These are phyloP conservation scores for Hexactinellida sp. DNA, from an alignment of 37 sponge, comb jelly and placozoan species.

Conservation along the genomic window DNA sequence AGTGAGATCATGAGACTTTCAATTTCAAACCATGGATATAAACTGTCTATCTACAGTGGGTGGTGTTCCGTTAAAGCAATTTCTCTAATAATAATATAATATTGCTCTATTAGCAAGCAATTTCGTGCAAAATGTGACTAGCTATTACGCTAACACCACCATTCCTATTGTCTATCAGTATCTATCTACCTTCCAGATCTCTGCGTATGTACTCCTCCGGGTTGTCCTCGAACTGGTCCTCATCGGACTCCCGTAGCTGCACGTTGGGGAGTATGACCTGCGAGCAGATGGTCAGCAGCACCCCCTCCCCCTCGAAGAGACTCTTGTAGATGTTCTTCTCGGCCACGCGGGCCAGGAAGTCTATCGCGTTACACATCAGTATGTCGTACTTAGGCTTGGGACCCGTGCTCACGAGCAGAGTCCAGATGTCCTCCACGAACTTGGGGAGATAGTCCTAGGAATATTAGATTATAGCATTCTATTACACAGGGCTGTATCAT, in stretches of 20 bases:
- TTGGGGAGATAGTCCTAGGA: constrained; percentile 49
- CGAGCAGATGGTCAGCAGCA: constrained; percentile 72
- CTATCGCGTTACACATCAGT: constrained; percentile 82
- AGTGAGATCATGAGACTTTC: too few relatives aligned
- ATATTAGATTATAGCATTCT: neutral
- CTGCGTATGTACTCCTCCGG: constrained; percentile 90
- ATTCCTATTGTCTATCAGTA: too few relatives aligned
- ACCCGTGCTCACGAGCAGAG: constrained; percentile 69
- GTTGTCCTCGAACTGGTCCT: constrained; percentile 95
- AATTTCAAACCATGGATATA: too few relatives aligned
- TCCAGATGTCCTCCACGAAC: constrained; percentile 84
- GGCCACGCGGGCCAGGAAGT: constrained; percentile 88
- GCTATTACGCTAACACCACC: too few relatives aligned
- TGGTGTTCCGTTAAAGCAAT: too few relatives aligned
- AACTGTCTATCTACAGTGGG: too few relatives aligned
- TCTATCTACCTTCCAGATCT: constrained; percentile 75
- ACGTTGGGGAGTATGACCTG: constrained; percentile 81
- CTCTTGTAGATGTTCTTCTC: constrained; percentile 76
- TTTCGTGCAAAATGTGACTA: too few relatives aligned
- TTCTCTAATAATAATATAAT: too few relatives aligned
- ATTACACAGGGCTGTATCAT: too few relatives aligned
- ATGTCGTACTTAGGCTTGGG: constrained; percentile 68
- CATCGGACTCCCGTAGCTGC: constrained; percentile 75
- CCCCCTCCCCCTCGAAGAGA: constrained; percentile 61
- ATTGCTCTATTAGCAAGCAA: too few relatives aligned